Evolutionary conservation across 2,888 invertebrate genomes (phyloP), one percentile per base, ranked within the genome.

Genomic region (Melipona bicolor): DNA sequence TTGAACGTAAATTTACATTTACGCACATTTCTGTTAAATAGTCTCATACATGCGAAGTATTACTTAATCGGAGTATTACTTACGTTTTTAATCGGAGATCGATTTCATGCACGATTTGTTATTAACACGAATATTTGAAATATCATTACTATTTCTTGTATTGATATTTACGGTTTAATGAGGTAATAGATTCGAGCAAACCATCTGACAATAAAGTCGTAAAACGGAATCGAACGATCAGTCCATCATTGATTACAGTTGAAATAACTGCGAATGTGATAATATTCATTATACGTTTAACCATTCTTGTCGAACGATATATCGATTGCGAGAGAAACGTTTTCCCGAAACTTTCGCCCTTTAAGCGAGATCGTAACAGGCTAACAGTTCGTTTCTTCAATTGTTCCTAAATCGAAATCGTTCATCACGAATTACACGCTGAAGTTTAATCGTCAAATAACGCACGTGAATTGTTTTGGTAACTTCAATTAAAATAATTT

Each of bases 221-320:
- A 49, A 71, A 64, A 70, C 15, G 50, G 17, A 52, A 27, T 27
- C 32, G 24, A 27, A 24, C 43, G 65, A 43, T 65, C 54, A 15
- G 72, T 61, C n/a, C 49, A 71, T 49, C 54, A 43, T 59, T 52
- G 64, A 43, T 79, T 73, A 59, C 56, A 32, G n/a, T 27, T 24
- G 43, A 70, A 70, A 74, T 68, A 72, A 71, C 67, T 4, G 32
- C n/a, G n/a, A 9, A 13, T 21, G 2, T 15, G 13, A 61, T 32
- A 54, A 61, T 61, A 61, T 50, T 65, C 56, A 43, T 56, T 56
- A 43, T 59, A 69, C 50, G 15, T 59, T 17, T 24, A 13, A 13
- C 11, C n/a, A 19, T 65, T 11, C 19, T 13, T 9, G 6, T 11
- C 13, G n/a, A 68, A 49, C 17, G 1, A 62, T 49, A 64, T 21